Base-by-base conservation (phyloP, 1,140 invertebrate species). In the Leptopilina boulardi region DNA sequence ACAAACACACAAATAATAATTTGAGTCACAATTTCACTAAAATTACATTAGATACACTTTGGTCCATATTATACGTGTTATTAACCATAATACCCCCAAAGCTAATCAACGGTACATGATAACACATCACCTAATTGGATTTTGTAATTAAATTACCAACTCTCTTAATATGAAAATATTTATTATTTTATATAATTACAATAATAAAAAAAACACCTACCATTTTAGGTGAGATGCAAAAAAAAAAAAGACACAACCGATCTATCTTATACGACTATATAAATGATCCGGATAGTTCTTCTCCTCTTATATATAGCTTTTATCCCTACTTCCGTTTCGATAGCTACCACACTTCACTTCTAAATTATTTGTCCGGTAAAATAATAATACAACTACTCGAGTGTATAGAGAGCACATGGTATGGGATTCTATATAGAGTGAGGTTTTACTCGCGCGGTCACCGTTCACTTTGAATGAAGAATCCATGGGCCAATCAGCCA, bases 231-330 rank as follows among this genome's bases (percentile, higher is more conserved):
- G 76, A 75, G 76, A 75, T 47, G 34, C 70, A 70, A 70, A 77
- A 75, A 79, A 81, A 77, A 76, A 56, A 81, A 73, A 79, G 76
- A 80, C 83, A 83, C 82, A 80, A 78, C 80, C 71, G 80, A 85
- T 76, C 81, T 79, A 79, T 74, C 86, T 85, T 85, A 77, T 74
- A 90, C 89, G n/a, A n/a, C n/a, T n/a, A n/a, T 89, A 88, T 85
- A 89, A 89, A 89, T 79, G 73, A 79, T 85, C 85, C 83, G 74
- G 83, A 78, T 76, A 84, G 72, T 86, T 82, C 84, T 82, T 87
- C 89, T 83, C 85, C 87, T 91, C n/a, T n/a, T n/a, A n/a, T 90
- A 90, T 90, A 90, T 89, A 89, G 89, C 82, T 80, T 86, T 84
- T 87, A 83, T 81, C 85, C 87, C 87, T 86, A 84, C 89, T 81